Conservation (phyloP, 2,113 vertebrate genomes). For the Centropus unirufus region DNA sequence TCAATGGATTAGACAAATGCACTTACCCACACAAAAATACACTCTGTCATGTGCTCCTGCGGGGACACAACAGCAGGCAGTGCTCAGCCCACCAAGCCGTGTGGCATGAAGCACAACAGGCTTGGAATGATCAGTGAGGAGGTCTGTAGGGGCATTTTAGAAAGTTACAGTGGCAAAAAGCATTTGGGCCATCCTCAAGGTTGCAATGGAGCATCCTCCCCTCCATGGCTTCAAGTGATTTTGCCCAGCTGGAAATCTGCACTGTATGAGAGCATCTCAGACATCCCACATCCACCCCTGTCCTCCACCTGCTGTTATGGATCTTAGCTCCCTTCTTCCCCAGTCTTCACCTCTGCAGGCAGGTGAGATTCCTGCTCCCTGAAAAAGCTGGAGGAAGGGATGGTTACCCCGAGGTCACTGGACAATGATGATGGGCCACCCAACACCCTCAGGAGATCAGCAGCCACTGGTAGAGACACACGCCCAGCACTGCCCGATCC, state of each 20-base stretch:
- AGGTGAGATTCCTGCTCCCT: background rate
- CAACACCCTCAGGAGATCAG: background rate
- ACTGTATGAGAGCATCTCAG: background rate
- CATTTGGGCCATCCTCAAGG: too few species aligned
- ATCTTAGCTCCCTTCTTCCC: background rate
- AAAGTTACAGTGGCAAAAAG: background rate
- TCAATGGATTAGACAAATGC: background rate
- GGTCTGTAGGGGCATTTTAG: background rate
- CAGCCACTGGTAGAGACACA: too few species aligned
- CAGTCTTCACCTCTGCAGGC: background rate
- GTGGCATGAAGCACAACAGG: background rate
- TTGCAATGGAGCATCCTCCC: background rate
- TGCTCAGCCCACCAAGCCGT: background rate
- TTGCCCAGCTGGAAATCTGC: background rate
- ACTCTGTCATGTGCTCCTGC: rapidly evolving
- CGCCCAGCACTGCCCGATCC: too few species aligned
- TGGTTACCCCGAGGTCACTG: background rate
- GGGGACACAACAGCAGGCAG: background rate
- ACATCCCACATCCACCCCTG: background rate
- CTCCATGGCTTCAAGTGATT: background rate
- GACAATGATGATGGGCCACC: background rate
- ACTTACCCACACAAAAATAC: background rate
- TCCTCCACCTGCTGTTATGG: background rate
- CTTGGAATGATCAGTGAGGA: background rate
- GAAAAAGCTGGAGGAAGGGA: rapidly evolving